These are phyloP conservation scores for Spodoptera exigua DNA, from an alignment of 2,888 invertebrate species.

Conservation along the genomic window DNA sequence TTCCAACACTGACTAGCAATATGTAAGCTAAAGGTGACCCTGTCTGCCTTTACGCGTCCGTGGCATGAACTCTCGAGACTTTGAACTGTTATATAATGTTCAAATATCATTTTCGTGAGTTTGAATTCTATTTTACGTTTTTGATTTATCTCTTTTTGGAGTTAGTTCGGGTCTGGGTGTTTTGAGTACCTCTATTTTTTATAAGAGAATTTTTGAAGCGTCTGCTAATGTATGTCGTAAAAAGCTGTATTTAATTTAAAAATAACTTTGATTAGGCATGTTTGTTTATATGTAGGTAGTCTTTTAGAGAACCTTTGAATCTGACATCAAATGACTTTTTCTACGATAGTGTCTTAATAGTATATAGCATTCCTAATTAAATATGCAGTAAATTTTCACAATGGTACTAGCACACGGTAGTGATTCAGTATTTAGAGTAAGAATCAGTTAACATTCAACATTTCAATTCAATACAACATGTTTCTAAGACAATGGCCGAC, in stretches of 20 bases:
- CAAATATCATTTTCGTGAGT: constrained; percentile 25
- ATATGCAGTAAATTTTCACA: not conserved
- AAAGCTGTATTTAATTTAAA: too few species aligned
- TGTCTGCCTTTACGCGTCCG: constrained; percentile 60
- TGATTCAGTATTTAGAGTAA: constrained; percentile 22
- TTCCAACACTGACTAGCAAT: constrained; percentile 42
- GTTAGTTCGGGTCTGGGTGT: not conserved
- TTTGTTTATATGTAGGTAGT: too few species aligned
- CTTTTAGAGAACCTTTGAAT: too few species aligned
- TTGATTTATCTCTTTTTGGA: constrained; percentile 6
- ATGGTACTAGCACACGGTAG: not conserved
- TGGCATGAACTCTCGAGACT: constrained; percentile 51
- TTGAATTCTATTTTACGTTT: not conserved
- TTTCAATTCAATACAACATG: constrained; percentile 9
- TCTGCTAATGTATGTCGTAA: not conserved
- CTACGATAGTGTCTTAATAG: too few species aligned
- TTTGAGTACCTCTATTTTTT: too few species aligned
- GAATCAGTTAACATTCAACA: constrained; percentile 17
- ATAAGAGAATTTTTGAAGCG: not conserved
- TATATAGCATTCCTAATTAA: too few species aligned
- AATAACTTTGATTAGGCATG: too few species aligned
- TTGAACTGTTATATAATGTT: constrained; percentile 34
- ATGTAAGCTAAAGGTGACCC: constrained; percentile 67
- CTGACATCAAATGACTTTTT: too few species aligned
- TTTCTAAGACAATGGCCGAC: constrained; percentile 23